Conservation (phyloP, 2,888 invertebrate genomes). For the Odontocolon sp. region DNA sequence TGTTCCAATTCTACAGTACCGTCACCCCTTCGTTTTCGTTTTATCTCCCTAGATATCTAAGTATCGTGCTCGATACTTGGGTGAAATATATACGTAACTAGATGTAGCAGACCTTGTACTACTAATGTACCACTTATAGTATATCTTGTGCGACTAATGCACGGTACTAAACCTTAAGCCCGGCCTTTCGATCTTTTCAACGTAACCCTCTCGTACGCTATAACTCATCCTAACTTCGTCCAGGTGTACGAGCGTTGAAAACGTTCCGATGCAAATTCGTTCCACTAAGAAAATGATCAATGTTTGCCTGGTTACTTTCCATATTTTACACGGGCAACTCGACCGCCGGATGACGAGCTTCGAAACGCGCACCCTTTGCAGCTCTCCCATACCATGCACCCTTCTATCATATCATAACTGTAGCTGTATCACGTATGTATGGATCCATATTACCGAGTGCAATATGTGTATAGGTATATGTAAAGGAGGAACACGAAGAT, state of each 20-base stretch:
- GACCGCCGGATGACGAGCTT: slow-evolving; percentile 13
- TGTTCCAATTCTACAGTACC: too few species aligned
- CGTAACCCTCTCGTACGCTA: background rate
- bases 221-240: slow-evolving; percentile 5
- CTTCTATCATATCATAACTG: background rate
- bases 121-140: too few species aligned
- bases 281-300: slow-evolving; percentile 33
- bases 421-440: background rate
- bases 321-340: slow-evolving; percentile 30
- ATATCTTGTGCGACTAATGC: too few species aligned
- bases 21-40: background rate
- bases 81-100: too few species aligned
- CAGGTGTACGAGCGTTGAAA: slow-evolving; percentile 7
- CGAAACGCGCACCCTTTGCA: background rate
- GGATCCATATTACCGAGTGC: background rate
- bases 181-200: background rate
- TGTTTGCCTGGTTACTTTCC: slow-evolving; percentile 19
- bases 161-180: background rate
- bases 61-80: background rate
- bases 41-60: background rate
- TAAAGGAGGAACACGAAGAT: background rate
- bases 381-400: background rate
- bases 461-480: background rate
- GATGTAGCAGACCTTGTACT: too few species aligned
- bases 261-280: slow-evolving; percentile 26